Base-by-base conservation (phyloP, 2,888 invertebrate genomes). In the Cosmia trapezina region DNA sequence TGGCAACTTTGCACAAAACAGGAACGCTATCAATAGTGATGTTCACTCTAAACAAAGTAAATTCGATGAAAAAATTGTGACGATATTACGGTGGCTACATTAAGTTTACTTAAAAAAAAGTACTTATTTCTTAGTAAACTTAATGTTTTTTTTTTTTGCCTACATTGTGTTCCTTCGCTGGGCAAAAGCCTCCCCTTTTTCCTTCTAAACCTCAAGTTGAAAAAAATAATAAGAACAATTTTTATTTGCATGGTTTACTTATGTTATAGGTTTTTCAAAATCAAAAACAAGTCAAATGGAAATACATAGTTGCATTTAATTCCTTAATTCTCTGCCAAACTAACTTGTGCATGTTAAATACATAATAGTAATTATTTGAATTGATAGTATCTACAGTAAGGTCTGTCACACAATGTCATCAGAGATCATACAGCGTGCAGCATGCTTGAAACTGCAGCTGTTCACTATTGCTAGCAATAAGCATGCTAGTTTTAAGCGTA, bases 1-100 rank as follows among this genome's bases (percentile, higher is more conserved):
- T 78, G 72, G 69, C 81, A 74, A 74, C 78, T 66, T 62, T 53
- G n/a, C 14, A 62, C 37, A 51, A 71, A 73, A 63, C 41, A 68
- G 67, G 53, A 78, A 79, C 82, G 72, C 69, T 33, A 66, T 19
- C 33, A 37, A 56, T 82, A 78, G 80, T 66, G 73, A 61, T 79
- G 87, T 62, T 9, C 51, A 19, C 0, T 19, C 1, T 4, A 8
- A 3, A 33, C 1, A 45, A 47, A 47, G 7, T 0, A 5, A 19
- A 22, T 4, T 70, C 78, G 59, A 70, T 59, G 19, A 41, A 14
- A 41, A n/a, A 49, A 37, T 9, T 9, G 0, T 8, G 0, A 11
- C 7, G 0, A 59, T 37, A 22, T 47, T n/a, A 47, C 47, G 47
- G 17, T 22, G 12, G 12, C 12, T 12, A 28, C 0, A 45, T 19